phyloP scores from a whole-genome alignment of 2,888 invertebrate species.

The Arctia plantaginis region DNA sequence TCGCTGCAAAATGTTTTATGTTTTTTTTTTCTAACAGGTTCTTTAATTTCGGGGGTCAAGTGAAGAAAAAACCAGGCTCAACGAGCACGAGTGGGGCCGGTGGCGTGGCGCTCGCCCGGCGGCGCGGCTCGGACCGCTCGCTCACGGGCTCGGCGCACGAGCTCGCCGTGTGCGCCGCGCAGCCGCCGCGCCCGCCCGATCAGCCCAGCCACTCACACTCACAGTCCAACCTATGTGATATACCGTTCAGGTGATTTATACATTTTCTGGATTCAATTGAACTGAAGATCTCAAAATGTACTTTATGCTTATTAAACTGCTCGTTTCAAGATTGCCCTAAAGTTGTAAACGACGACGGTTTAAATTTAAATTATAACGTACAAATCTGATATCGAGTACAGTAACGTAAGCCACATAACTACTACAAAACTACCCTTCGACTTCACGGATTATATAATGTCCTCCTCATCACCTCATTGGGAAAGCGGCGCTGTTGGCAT shows the following conservation, averaged over 20 bases:
- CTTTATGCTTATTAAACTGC: too few relatives aligned
- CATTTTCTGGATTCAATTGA: background rate
- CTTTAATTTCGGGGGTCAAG: conserved; percentile 95
- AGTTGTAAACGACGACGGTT: too few relatives aligned
- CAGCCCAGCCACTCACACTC: conserved; percentile 94
- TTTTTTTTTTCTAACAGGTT: conserved; percentile 86
- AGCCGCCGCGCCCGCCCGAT: conserved; percentile 85
- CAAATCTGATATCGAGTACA: too few relatives aligned
- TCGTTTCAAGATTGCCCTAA: too few relatives aligned
- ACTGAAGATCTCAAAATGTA: too few relatives aligned
- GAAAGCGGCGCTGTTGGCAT: too few relatives aligned
- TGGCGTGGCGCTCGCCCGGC: conserved; percentile 82
- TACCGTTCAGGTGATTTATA: conserved; percentile 90
- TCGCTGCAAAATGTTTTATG: background rate
- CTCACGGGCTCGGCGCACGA: conserved; percentile 94
- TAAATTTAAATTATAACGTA: too few relatives aligned
- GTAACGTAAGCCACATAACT: too few relatives aligned
- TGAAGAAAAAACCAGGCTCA: conserved; percentile 92
- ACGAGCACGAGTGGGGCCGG: conserved; percentile 71
- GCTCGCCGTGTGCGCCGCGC: conserved; percentile 90
- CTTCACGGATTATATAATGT: too few relatives aligned
- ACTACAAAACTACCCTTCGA: too few relatives aligned
- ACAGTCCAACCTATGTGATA: conserved; percentile 93
- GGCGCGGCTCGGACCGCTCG: conserved; percentile 94
- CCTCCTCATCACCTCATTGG: too few relatives aligned